A percentile compares a stretch with the other conserved stretches of the same genome.
These are phyloP conservation scores for Candoia aspera DNA, from an alignment of 2,113 vertebrate species.

Conservation along the genomic window DNA sequence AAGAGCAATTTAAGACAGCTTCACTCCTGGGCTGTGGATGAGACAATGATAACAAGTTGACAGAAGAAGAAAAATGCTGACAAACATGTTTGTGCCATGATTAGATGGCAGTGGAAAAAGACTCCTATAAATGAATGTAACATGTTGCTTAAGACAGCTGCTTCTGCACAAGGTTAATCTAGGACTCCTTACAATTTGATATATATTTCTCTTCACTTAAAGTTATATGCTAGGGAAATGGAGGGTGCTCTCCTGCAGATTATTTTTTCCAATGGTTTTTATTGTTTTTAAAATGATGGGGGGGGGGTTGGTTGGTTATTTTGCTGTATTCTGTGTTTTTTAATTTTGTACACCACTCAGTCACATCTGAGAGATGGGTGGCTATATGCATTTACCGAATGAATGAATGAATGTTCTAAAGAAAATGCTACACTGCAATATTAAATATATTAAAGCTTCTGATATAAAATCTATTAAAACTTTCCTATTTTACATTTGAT, in stretches of 20 bases:
- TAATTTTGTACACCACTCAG: background rate
- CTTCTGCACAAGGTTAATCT: background rate
- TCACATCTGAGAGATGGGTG: background rate
- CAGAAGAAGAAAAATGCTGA: background rate
- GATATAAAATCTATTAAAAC: background rate
- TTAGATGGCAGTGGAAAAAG: background rate
- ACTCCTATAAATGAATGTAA: background rate
- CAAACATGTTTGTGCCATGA: background rate
- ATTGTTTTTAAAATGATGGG: background rate
- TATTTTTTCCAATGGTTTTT: background rate
- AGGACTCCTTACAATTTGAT: background rate
- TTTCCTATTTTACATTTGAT: background rate
- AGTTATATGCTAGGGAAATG: background rate
- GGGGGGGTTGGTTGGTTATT: background rate
- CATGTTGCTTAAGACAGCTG: background rate
- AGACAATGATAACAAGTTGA: background rate
- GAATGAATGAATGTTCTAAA: background rate
- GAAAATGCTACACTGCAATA: background rate
- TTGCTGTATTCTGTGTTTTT: background rate
- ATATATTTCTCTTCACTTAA: background rate
- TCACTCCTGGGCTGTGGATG: no score
- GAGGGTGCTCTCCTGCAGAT: background rate
- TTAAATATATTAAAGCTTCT: background rate
- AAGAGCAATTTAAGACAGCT: background rate
- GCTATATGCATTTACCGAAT: background rate